phyloP scores from a whole-genome alignment of 2,797 vertebrate species.

The Smutsia temminckii region DNA sequence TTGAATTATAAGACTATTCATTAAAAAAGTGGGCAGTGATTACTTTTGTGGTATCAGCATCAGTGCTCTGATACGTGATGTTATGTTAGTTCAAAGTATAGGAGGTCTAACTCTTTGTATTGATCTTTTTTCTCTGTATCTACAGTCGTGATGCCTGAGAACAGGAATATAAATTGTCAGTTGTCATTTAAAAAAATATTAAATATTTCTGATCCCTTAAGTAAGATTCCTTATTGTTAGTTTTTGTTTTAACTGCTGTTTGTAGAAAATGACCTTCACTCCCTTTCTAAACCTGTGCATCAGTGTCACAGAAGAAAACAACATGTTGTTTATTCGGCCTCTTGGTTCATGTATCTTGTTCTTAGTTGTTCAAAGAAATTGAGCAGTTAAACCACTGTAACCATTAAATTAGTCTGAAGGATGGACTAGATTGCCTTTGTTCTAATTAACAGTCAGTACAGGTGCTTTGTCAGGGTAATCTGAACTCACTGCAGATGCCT shows the following conservation, averaged over 20 bases:
- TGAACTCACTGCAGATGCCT: not conserved
- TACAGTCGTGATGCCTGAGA: not conserved
- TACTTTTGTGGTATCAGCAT: not conserved
- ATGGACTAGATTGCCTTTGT: not conserved
- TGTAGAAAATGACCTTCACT: not conserved
- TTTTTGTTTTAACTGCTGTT: not conserved
- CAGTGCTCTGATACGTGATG: not conserved
- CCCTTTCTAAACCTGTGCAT: not conserved
- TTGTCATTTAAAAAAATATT: not conserved
- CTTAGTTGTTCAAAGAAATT: not conserved
- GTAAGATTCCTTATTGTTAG: not conserved
- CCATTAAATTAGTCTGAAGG: not conserved
- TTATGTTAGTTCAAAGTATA: not conserved
- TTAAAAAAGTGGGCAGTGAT: not conserved
- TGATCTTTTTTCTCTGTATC: not conserved
- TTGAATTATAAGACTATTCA: not conserved
- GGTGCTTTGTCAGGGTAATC: not conserved
- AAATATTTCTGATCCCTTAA: not conserved
- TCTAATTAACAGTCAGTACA: not conserved
- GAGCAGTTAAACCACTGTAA: not conserved
- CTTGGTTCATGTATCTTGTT: not conserved
- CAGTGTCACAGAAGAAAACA: not conserved
- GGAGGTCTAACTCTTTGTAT: not conserved
- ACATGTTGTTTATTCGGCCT: not conserved
- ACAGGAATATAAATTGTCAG: not conserved